A percentile compares a stretch with the other conserved stretches of the same genome.
These are phyloP conservation scores for Umimayanthus kanabou DNA, from an alignment of 92 coral and sea anemone genomes.

Conservation along the genomic window DNA sequence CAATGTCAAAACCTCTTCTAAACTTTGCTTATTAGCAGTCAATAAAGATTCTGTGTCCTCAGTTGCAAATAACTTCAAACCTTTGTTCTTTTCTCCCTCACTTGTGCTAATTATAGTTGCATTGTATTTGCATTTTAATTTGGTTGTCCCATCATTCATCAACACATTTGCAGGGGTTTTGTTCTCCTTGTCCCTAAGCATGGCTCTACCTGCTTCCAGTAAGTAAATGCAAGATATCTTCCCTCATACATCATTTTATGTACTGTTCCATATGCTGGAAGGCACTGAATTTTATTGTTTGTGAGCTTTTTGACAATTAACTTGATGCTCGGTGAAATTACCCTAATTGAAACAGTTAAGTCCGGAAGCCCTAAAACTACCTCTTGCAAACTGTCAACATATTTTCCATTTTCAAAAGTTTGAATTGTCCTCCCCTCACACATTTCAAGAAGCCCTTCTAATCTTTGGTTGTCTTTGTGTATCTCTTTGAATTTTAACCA, in stretches of 20 bases:
- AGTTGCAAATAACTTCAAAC: neutral
- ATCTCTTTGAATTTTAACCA: neutral
- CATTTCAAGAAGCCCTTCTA: slow-evolving; percentile 1
- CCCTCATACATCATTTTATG: slow-evolving; percentile 24
- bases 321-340: slow-evolving; percentile 1
- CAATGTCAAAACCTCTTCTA: neutral
- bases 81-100: neutral
- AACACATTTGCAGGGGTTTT: slow-evolving; percentile 2
- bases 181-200: slow-evolving; percentile 2
- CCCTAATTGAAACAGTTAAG: neutral
- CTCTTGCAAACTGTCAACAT: neutral
- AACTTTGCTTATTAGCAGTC: slow-evolving; percentile 1
- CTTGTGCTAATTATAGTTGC: slow-evolving; percentile 8
- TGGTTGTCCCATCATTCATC: neutral
- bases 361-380: neutral
- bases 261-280: neutral
- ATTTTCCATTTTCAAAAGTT: neutral
- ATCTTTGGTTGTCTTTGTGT: slow-evolving; percentile 8
- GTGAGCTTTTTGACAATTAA: neutral
- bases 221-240: slow-evolving; percentile 3
- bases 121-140: slow-evolving; percentile 3
- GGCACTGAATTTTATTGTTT: neutral
- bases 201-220: slow-evolving; percentile 17
- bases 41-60: neutral
- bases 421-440: neutral